phyloP scores from a whole-genome alignment of 2,888 invertebrate genomes.

The Horisme vitalbata region DNA sequence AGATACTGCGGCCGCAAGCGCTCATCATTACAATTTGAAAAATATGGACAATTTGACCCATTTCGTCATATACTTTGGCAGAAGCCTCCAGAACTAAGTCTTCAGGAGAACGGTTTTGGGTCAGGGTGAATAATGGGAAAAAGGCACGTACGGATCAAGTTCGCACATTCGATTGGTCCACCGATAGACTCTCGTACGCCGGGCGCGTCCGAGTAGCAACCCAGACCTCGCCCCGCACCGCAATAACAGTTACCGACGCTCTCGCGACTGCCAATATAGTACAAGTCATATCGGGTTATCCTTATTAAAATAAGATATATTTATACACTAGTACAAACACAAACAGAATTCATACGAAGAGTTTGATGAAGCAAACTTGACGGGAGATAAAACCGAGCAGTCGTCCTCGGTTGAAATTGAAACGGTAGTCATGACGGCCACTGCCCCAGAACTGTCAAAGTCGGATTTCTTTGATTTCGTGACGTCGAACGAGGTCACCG shows the following conservation, averaged over 20 bases:
- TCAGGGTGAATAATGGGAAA: slow-evolving; percentile 80
- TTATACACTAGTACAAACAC: slow-evolving; percentile 77
- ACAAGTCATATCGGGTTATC: slow-evolving; percentile 80
- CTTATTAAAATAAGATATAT: slow-evolving; percentile 72
- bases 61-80: slow-evolving; percentile 38
- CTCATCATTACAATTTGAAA: slow-evolving; percentile 32
- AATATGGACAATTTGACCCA: slow-evolving; percentile 53
- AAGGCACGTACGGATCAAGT: slow-evolving; percentile 79
- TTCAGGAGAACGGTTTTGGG: slow-evolving; percentile 53
- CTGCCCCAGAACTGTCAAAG: slow-evolving; percentile 92
- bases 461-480: slow-evolving; percentile 96
- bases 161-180: slow-evolving; percentile 79
- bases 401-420: slow-evolving; percentile 71
- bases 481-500: slow-evolving; percentile 89
- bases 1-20: slow-evolving; percentile 43
- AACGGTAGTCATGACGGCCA: slow-evolving; percentile 93
- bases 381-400: slow-evolving; percentile 54
- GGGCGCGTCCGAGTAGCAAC: slow-evolving; percentile 66
- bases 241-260: slow-evolving; percentile 80
- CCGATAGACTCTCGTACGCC: slow-evolving; percentile 61
- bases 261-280: slow-evolving; percentile 81
- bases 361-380: slow-evolving; percentile 59
- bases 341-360: slow-evolving; percentile 46
- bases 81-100: slow-evolving; percentile 54
- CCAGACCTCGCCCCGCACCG: slow-evolving; percentile 50